A percentile compares a stretch with the other conserved stretches of the same genome.
phyloP scores from a whole-genome alignment of 2,113 vertebrate species.

The Callopanchax toddi region DNA sequence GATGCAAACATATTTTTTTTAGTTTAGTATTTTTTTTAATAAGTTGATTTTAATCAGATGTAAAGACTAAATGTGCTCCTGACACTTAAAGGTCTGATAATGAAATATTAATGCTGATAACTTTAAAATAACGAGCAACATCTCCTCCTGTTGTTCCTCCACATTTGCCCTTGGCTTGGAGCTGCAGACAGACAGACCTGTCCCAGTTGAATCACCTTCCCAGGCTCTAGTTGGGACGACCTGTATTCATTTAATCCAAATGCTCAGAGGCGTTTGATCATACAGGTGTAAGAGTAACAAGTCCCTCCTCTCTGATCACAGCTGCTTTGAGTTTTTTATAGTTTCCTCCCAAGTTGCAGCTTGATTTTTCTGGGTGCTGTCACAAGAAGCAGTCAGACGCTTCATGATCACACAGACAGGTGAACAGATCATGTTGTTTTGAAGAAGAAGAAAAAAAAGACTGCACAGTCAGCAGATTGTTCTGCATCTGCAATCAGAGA shows the following conservation, averaged over 20 bases:
- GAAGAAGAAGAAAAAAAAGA: neutral
- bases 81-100: constrained; percentile 40
- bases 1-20: too few relatives aligned
- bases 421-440: too few relatives aligned
- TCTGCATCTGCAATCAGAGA: constrained; percentile 26
- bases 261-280: constrained; percentile 46
- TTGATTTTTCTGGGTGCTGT: neutral
- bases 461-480: neutral
- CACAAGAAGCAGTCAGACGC: neutral
- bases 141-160: too few relatives aligned
- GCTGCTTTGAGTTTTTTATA: constrained; percentile 50
- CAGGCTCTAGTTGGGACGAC: constrained; percentile 1
- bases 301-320: constrained; percentile 47
- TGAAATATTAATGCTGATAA: constrained; percentile 70
- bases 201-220: constrained; percentile 44
- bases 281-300: constrained; percentile 66
- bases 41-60: too few relatives aligned
- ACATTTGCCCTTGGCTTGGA: constrained; percentile 52
- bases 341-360: neutral
- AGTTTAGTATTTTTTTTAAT: too few relatives aligned
- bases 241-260: constrained; percentile 31
- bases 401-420: constrained; percentile 1
- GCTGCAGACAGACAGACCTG: neutral
- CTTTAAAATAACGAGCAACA: constrained; percentile 35
- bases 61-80: too few relatives aligned